Conservation (phyloP, 2,113 vertebrate species). For the Gorsachius goisagi region DNA sequence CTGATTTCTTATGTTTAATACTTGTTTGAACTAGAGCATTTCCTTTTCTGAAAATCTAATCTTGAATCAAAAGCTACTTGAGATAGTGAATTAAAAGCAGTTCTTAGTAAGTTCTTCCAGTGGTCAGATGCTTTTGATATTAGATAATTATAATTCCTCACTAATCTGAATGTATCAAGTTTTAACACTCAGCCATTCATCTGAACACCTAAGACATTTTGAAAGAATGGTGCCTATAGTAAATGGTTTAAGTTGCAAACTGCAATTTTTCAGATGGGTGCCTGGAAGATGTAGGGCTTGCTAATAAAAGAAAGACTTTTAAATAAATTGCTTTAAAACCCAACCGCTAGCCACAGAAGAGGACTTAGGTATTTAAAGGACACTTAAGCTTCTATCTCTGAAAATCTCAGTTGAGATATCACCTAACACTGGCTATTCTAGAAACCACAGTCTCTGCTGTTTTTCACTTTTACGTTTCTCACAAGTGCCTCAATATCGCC, state of each 20-base stretch:
- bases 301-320: conserved; percentile 14
- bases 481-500: background rate
- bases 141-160: conserved; percentile 44
- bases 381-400: background rate
- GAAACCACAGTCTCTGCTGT: background rate
- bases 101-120: conserved; percentile 43
- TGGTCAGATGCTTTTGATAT: conserved; percentile 42
- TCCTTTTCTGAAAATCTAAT: conserved; percentile 43
- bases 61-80: conserved; percentile 51
- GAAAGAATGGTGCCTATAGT: conserved; percentile 7
- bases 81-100: conserved; percentile 30
- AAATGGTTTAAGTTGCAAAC: conserved; percentile 21
- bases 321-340: conserved; percentile 16
- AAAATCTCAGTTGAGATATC: background rate
- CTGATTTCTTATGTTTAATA: conserved; percentile 9
- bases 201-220: conserved; percentile 31
- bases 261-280: background rate
- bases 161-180: conserved; percentile 42
- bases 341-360: background rate
- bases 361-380: background rate
- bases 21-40: background rate
- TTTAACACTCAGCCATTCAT: conserved; percentile 36
- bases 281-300: background rate
- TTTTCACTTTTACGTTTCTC: background rate
- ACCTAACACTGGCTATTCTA: background rate